A percentile compares a stretch with the other conserved stretches of the same genome.
Evolutionary conservation across 2,888 invertebrate genomes (phyloP).

Genomic region (Platynereis dumerilii): DNA sequence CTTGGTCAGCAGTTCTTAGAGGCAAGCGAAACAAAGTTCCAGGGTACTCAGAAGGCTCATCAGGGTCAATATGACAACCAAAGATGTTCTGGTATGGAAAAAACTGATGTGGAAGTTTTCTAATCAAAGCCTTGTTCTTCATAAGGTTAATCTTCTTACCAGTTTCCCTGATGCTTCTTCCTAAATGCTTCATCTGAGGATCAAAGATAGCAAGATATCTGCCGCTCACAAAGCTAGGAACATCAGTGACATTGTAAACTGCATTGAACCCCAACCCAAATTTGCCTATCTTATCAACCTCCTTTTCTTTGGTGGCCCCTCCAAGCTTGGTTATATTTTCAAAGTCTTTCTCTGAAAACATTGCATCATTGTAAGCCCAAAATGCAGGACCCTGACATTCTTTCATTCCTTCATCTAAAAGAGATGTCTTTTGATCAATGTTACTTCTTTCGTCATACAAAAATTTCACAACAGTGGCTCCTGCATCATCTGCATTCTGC

Average conservation of each 20-base stretch:
- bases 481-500: slow-evolving; percentile 56
- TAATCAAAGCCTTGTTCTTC: slow-evolving; percentile 38
- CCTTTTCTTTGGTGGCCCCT: slow-evolving; percentile 48
- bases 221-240: slow-evolving; percentile 55
- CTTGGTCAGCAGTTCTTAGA: slow-evolving; percentile 37
- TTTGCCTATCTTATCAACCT: slow-evolving; percentile 48
- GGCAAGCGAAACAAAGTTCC: slow-evolving; percentile 45
- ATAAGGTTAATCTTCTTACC: slow-evolving; percentile 42
- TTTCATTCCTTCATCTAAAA: slow-evolving; percentile 45
- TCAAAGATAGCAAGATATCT: slow-evolving; percentile 54
- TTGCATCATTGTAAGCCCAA: slow-evolving; percentile 51
- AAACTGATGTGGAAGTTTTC: slow-evolving; percentile 46
- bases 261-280: slow-evolving; percentile 59
- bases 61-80: slow-evolving; percentile 36
- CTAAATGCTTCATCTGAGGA: slow-evolving; percentile 51
- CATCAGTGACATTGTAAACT: slow-evolving; percentile 59
- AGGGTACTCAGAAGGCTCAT: slow-evolving; percentile 23
- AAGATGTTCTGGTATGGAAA: slow-evolving; percentile 46
- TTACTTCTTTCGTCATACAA: slow-evolving; percentile 50
- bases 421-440: slow-evolving; percentile 33
- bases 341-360: slow-evolving; percentile 48
- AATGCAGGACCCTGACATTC: slow-evolving; percentile 51
- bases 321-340: slow-evolving; percentile 47
- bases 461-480: slow-evolving; percentile 47
- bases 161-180: slow-evolving; percentile 39